These are phyloP conservation scores for Pangasianodon gigas DNA, from an alignment of 2,113 vertebrate genomes.

Conservation along the genomic window DNA sequence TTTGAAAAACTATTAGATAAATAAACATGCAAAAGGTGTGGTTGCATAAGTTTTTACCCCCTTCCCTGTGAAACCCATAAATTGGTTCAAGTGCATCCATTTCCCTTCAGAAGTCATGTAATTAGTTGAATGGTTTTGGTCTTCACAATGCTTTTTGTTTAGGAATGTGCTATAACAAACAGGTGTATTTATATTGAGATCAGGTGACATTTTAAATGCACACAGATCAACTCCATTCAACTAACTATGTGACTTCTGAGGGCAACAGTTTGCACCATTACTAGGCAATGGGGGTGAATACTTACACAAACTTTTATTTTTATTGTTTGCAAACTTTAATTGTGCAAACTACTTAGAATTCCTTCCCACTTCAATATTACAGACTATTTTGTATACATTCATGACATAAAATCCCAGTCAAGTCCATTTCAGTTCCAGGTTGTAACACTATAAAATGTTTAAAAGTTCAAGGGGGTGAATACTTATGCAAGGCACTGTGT, in stretches of 20 bases:
- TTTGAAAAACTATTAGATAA: neutral
- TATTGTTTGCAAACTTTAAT: neutral
- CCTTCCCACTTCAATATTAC: neutral
- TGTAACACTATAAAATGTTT: neutral
- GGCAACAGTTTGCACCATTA: neutral
- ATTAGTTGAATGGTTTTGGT: neutral
- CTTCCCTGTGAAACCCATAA: neutral
- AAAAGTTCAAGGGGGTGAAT: neutral
- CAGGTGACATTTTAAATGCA: neutral
- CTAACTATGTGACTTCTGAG: neutral
- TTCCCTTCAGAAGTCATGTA: neutral
- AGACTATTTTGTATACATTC: neutral
- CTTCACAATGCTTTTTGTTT: neutral
- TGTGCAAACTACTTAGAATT: neutral
- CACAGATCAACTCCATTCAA: neutral
- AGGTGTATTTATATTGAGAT: neutral
- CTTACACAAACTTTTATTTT: neutral
- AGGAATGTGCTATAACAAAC: neutral
- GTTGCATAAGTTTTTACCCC: neutral
- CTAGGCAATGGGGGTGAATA: neutral
- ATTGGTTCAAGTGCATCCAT: neutral
- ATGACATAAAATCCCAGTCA: neutral
- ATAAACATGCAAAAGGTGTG: neutral
- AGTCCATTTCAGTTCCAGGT: neutral
- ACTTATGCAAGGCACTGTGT: neutral